Evolutionary conservation across 2,113 vertebrate genomes (phyloP).

Genomic region (Cnemophilus loriae): DNA sequence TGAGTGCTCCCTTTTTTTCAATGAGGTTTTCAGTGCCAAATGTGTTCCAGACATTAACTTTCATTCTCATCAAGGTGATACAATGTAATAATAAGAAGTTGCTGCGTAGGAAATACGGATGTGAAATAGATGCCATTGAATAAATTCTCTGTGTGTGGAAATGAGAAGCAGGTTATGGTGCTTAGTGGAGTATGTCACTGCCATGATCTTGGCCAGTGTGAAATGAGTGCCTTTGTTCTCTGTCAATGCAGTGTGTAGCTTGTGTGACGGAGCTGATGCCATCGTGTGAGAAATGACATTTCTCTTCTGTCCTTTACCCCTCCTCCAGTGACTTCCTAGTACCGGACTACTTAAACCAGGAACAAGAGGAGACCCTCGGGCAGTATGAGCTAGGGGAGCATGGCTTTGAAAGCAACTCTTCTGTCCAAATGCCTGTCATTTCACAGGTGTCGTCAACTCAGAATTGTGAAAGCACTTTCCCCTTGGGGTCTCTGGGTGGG

Average conservation of each 20-base stretch:
- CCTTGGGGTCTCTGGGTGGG: conserved; percentile 83
- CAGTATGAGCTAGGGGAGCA: conserved; percentile 93
- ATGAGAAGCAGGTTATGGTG: not conserved
- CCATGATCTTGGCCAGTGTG: not conserved
- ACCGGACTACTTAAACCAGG: conserved; percentile 97
- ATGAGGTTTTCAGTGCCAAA: not conserved
- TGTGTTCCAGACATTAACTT: conserved; percentile 16
- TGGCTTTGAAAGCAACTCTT: conserved; percentile 83
- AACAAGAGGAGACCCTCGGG: conserved; percentile 91
- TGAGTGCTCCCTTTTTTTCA: not conserved
- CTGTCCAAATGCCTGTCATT: conserved; percentile 87
- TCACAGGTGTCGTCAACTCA: conserved; percentile 96
- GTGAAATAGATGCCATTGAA: not conserved
- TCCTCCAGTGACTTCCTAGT: conserved; percentile 94
- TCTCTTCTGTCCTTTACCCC: conserved; percentile 68
- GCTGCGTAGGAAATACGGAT: not conserved
- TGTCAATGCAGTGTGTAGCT: not conserved
- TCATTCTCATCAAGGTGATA: not conserved
- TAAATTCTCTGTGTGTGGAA: not conserved
- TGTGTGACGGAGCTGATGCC: conserved; percentile 5
- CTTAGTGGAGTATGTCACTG: not conserved
- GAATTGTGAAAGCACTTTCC: conserved; percentile 91
- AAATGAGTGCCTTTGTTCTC: not conserved
- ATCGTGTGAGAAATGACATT: conserved; percentile 62
- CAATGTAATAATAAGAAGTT: not conserved